phyloP scores from a whole-genome alignment of 2,888 invertebrate genomes.

The Holacanthella duospinosa region DNA sequence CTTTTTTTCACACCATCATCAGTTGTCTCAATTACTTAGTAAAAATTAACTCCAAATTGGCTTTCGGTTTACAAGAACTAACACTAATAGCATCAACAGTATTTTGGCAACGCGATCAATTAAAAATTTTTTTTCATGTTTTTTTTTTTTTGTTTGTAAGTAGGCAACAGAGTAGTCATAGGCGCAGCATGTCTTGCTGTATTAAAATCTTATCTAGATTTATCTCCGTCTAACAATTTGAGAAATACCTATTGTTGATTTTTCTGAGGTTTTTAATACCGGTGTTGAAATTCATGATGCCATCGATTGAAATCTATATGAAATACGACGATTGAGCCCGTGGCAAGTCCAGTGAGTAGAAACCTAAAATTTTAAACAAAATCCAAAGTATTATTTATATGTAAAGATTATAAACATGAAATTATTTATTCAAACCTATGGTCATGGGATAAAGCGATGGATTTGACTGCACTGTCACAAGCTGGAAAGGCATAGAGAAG shows the following conservation, averaged over 20 bases:
- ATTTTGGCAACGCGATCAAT: neutral
- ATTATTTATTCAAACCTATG: conserved; percentile 84
- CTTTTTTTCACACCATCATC: neutral
- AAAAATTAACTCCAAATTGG: neutral
- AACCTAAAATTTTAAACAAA: conserved; percentile 56
- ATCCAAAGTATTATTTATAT: neutral
- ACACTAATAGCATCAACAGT: neutral
- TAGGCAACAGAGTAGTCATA: neutral
- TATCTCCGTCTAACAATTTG: neutral
- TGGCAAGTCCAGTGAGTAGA: conserved; percentile 88
- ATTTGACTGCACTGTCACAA: conserved; percentile 87
- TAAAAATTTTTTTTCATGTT: neutral
- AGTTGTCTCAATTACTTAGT: no score
- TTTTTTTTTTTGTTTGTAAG: no score
- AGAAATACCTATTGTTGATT: neutral
- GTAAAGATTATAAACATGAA: neutral
- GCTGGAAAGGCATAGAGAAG: conserved; percentile 96
- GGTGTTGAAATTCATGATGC: conserved; percentile 93
- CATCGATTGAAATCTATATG: conserved; percentile 99
- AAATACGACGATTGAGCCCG: conserved; percentile 96
- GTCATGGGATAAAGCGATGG: conserved; percentile 92
- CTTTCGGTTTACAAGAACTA: neutral
- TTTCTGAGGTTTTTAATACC: conserved; percentile 53
- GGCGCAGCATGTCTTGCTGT: neutral
- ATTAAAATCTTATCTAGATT: neutral